Conservation (phyloP, 2,797 vertebrate species). For the Leptodactylus fallax region DNA sequence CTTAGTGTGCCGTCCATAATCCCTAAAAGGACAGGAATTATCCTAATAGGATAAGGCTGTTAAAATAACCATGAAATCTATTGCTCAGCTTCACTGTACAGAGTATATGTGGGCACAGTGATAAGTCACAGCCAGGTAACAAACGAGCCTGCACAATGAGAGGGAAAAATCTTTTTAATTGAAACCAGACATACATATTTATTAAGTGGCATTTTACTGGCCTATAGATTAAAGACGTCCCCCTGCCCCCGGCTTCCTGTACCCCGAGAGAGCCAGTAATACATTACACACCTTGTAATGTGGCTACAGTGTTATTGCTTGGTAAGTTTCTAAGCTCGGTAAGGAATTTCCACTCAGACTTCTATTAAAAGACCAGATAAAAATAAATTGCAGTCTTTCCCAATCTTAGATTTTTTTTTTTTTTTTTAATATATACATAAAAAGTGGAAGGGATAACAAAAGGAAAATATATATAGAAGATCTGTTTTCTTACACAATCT, state of each 20-base stretch:
- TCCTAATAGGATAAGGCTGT: too few relatives aligned
- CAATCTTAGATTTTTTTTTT: not conserved
- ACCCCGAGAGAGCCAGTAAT: not conserved
- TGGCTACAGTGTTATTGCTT: constrained; percentile 16
- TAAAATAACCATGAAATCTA: too few relatives aligned
- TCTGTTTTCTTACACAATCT: constrained; percentile 34
- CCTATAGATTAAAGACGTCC: not conserved
- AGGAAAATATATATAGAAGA: constrained; percentile 41
- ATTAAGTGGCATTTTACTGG: constrained; percentile 28
- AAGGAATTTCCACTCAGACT: not conserved
- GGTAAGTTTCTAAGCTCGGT: not conserved
- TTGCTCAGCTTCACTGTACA: too few relatives aligned
- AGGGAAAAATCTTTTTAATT: constrained; percentile 25
- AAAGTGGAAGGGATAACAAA: constrained; percentile 15
- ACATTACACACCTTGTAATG: not conserved
- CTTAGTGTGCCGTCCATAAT: too few relatives aligned
- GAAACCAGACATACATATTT: constrained; percentile 12
- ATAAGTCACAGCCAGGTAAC: not conserved
- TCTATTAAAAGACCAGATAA: constrained; percentile 25
- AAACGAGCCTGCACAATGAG: not conserved
- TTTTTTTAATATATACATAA: constrained; percentile 36
- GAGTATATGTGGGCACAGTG: not conserved
- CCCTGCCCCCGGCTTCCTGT: not conserved
- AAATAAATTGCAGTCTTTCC: not conserved
- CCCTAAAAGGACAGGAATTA: too few relatives aligned